phyloP scores from a whole-genome alignment of 1,140 invertebrate genomes.

The Meloidogyne exigua region DNA sequence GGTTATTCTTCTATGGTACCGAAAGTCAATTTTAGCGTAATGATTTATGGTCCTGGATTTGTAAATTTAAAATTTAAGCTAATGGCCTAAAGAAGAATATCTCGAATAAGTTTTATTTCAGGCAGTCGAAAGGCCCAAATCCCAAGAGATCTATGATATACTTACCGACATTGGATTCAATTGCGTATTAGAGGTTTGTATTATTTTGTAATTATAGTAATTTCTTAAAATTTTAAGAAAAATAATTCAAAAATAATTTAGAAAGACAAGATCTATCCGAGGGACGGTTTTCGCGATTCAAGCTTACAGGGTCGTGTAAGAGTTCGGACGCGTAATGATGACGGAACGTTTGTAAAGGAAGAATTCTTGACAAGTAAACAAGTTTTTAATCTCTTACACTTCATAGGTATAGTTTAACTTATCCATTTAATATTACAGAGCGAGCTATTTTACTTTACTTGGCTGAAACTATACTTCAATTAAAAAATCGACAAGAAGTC shows the following conservation, averaged over 20 bases:
- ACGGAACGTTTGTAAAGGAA: constrained; percentile 75
- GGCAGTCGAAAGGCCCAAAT: neutral
- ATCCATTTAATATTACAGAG: constrained; percentile 68
- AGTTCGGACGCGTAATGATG: constrained; percentile 86
- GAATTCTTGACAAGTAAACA: constrained; percentile 74
- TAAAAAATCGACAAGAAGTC: constrained; percentile 72
- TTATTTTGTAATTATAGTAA: neutral
- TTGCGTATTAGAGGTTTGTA: constrained; percentile 76
- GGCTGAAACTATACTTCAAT: constrained; percentile 82
- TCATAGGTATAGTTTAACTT: neutral
- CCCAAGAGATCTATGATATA: constrained; percentile 88
- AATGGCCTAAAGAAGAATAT: too few species aligned
- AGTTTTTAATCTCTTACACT: constrained; percentile 18
- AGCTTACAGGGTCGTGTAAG: constrained; percentile 78
- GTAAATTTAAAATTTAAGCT: too few species aligned
- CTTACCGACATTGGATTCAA: constrained; percentile 77
- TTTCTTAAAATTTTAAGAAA: constrained; percentile 1
- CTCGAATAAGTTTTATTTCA: neutral
- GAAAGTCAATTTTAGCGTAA: too few species aligned
- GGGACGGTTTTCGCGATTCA: constrained; percentile 83
- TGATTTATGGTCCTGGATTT: too few species aligned
- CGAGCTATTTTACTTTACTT: constrained; percentile 73
- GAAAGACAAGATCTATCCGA: constrained; percentile 78
- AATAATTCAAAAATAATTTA: constrained; percentile 11
- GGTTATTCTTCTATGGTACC: too few species aligned